These are phyloP conservation scores for Unio delphinus DNA, from an alignment of 2,888 invertebrate genomes.

Conservation along the genomic window DNA sequence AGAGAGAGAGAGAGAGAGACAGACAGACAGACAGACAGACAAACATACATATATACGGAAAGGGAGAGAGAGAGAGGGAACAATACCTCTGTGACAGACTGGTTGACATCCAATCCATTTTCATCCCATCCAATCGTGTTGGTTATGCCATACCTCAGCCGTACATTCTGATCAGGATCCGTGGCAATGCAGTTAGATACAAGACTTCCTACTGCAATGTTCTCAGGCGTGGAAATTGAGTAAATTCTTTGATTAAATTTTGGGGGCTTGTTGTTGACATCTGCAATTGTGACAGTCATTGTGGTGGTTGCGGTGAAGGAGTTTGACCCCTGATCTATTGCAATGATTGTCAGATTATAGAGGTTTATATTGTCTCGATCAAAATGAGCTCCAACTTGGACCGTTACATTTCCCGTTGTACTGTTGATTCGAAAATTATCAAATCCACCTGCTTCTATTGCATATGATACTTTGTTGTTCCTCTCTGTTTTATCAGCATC, in stretches of 20 bases:
- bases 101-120: no score
- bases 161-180: no score
- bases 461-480: conserved; percentile 21
- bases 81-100: no score
- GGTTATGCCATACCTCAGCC: no score
- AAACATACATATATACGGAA: no score
- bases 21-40: no score
- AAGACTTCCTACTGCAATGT: no score
- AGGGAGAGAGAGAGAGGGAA: no score
- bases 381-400: conserved; percentile 14
- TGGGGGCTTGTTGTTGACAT: conserved; percentile 61
- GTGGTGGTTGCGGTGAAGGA: conserved; percentile 44
- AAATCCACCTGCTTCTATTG: conserved; percentile 19
- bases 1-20: no score
- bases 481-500: conserved; percentile 21
- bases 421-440: conserved; percentile 23
- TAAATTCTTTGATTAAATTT: conserved; percentile 6
- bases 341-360: conserved; percentile 47
- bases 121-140: no score
- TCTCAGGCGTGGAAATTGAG: background rate
- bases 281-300: conserved; percentile 41
- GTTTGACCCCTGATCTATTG: conserved; percentile 47
- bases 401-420: conserved; percentile 16
- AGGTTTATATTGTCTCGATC: conserved; percentile 17
- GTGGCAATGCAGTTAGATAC: no score